Base-by-base conservation (phyloP, 2,888 invertebrate species). In the Athalia rosae region DNA sequence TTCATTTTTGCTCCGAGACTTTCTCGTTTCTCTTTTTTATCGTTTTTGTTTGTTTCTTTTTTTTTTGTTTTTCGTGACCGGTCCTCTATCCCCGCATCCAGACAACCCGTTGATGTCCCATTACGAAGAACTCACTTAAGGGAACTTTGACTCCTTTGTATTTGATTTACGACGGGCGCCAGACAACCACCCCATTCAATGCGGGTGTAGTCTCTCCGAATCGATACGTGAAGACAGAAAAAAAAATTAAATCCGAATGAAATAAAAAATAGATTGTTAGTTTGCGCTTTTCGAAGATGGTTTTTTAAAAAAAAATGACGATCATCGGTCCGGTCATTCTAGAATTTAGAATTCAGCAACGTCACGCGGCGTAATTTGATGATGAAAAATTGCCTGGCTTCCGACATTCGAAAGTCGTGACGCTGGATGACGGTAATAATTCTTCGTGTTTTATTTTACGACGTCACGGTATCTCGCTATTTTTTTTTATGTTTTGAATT, bases 401-500 rank as follows among this genome's bases (percentile, higher is more conserved):
- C 58, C 13, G 58, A 58, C 71, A 56, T 28, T 71, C 56, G 50
- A 58, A 71, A 71, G 71, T 45, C 56, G 71, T 71, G 58, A 43
- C 58, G 28, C 28, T 5, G n/a, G 71, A 13, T 9, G 43, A 58
- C 53, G n/a, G 58, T 71, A 71, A 58, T 71, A 43, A 56, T 15
- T 71, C 71, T 71, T 45, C 58, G 50, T 50, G 7, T 45, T 71
- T 58, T 58, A 58, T 71, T 45, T 71, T 58, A 71, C 71, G 58
- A 71, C 58, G 45, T 71, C 13, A 71, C 56, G 56, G 58, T 58
- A 28, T 58, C 13, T 45, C 13, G 56, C 15, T 71, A 58, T 58
- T 71, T 71, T 58, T 71, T 71, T 71, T 71, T 58, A 71, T 71
- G 58, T 13, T 58, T 71, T 43, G 58, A 71, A 71, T 71, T 71